These are phyloP conservation scores for Mamestra brassicae DNA, from an alignment of 2,888 invertebrate genomes.

Conservation along the genomic window DNA sequence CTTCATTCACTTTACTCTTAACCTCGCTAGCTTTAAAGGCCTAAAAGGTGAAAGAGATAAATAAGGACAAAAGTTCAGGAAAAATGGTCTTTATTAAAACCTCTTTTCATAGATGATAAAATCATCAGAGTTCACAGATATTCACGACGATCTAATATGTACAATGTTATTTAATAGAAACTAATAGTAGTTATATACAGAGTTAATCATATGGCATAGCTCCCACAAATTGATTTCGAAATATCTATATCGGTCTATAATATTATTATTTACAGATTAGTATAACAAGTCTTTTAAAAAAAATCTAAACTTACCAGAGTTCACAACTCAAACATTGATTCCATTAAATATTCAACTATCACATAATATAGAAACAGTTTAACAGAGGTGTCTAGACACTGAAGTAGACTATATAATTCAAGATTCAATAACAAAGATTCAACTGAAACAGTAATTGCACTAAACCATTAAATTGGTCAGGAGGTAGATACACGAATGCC, in stretches of 20 bases:
- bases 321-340: slow-evolving; percentile 64
- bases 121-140: slow-evolving; percentile 82
- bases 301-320: slow-evolving; percentile 57
- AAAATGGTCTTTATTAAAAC: slow-evolving; percentile 88
- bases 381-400: slow-evolving; percentile 60
- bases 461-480: slow-evolving; percentile 72
- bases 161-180: slow-evolving; percentile 74
- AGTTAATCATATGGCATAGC: slow-evolving; percentile 52
- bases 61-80: slow-evolving; percentile 75
- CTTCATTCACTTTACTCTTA: background rate
- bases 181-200: slow-evolving; percentile 68
- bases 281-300: slow-evolving; percentile 58
- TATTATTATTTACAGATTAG: slow-evolving; percentile 50
- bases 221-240: slow-evolving; percentile 58
- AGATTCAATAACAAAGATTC: slow-evolving; percentile 46
- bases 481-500: slow-evolving; percentile 69
- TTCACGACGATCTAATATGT: slow-evolving; percentile 82
- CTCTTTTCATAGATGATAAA: slow-evolving; percentile 74
- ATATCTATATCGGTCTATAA: slow-evolving; percentile 55
- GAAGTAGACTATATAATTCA: slow-evolving; percentile 63
- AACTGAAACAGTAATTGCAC: slow-evolving; percentile 55
- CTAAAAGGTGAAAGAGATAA: slow-evolving; percentile 34
- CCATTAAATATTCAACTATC: slow-evolving; percentile 64
- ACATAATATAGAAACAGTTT: slow-evolving; percentile 63
- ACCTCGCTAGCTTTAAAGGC: background rate